A percentile compares a stretch with the other conserved stretches of the same genome.
Conservation (phyloP, 92 coral and sea anemone species). For the Palythoa caribaeorum region DNA sequence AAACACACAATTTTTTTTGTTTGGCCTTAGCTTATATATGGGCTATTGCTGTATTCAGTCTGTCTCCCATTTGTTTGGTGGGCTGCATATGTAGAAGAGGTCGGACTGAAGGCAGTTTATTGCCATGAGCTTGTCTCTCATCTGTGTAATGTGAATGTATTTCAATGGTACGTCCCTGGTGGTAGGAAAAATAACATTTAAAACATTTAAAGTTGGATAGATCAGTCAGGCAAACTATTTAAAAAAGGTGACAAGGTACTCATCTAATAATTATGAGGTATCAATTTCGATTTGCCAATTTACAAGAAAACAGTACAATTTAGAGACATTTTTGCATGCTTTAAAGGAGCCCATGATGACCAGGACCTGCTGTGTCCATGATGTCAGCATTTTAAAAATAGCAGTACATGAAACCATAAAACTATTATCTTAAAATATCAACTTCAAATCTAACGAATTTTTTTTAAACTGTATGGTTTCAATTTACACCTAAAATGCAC, state of each 20-base stretch:
- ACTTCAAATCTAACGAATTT: neutral
- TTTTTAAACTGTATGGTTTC: neutral
- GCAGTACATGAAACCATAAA: neutral
- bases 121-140: constrained; percentile 18
- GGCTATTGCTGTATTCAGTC: neutral
- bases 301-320: constrained; percentile 8
- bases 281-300: neutral
- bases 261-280: neutral
- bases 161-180: constrained; percentile 4
- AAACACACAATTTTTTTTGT: too few species aligned
- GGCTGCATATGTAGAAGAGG: too few species aligned
- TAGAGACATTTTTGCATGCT: neutral
- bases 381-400: neutral
- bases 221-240: neutral
- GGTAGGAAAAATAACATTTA: neutral
- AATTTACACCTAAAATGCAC: neutral
- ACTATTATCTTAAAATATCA: neutral
- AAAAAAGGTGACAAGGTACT: neutral
- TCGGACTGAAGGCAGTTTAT: neutral
- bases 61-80: too few species aligned
- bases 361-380: constrained; percentile 5
- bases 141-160: neutral
- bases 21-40: too few species aligned
- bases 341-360: neutral
- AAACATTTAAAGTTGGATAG: neutral